Base-by-base conservation (phyloP, 2,888 invertebrate species). In the Caenorhabditis becei region DNA sequence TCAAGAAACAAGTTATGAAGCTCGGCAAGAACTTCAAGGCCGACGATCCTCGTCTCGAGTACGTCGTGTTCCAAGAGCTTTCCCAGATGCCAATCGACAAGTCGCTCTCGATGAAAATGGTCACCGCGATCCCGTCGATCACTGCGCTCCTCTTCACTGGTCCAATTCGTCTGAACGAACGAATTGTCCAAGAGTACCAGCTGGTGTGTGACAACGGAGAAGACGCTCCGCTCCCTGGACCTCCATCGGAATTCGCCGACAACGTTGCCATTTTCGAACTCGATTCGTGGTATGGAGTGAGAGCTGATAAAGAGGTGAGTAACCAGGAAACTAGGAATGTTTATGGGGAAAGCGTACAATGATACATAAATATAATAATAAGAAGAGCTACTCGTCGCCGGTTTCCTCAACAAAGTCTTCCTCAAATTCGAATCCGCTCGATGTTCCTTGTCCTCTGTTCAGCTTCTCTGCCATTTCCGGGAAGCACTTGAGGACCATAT, bases 111-210 rank as follows among this genome's bases (percentile, higher is more conserved):
- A 66, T 74, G 41, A 65, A 65, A 11, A 95, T 95, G 84, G 95
- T 94, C 77, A 96, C 97, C 0, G 92, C 95, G 8, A 94, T 97
- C 0, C 95, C 96, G 11, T 94, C 96, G 0, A 91, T 96, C 20
- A 94, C 95, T 0, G 94, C 97, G 11, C 94, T 95, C 0, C 89
- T 97, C 37, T 95, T 95, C 87, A 94, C 94, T 16, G 95, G 95
- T 0, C 94, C 95, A 0, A 83, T 90, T 24, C 80, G 87, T 20
- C 53, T 88, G 61, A 77, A 81, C 10, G 69, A 80, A 44, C 59
- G 56, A 8, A 59, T 62, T 8, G 54, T 87, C 18, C 77, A 86
- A 8, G 81, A 87, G 2, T 87, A 86, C 80, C 65, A 79, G 44
- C 37, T 90, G 78, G 82, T 78, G 10, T 37, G 20, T 14, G 69